Percentiles rank a stretch among this genome's conserved stretches.
phyloP scores from a whole-genome alignment of 2,888 invertebrate species.

The Ophion slaviceki region DNA sequence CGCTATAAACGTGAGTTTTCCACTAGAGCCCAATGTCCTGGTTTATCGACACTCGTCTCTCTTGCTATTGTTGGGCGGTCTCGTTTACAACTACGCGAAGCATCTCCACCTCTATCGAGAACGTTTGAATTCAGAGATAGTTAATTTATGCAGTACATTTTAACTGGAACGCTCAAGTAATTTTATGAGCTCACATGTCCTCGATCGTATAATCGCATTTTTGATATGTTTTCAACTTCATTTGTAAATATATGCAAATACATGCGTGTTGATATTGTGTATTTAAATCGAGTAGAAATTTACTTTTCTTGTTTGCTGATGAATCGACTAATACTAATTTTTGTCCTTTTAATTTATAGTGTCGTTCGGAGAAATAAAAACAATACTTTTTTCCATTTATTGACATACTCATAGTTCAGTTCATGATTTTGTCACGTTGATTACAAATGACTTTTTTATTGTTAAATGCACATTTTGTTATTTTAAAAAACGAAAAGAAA shows the following conservation, averaged over 20 bases:
- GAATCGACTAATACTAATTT: too few species aligned
- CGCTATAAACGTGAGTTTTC: slow-evolving; percentile 27
- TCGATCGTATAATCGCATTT: neutral
- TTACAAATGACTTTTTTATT: neutral
- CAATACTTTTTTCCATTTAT: neutral
- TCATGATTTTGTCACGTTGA: neutral
- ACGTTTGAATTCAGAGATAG: slow-evolving; percentile 43
- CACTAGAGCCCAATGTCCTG: slow-evolving; percentile 21
- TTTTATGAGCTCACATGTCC: slow-evolving; percentile 31
- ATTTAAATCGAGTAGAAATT: too few species aligned
- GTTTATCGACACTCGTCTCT: slow-evolving; percentile 56
- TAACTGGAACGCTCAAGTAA: slow-evolving; percentile 37
- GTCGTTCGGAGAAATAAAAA: too few species aligned
- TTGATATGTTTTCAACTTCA: neutral
- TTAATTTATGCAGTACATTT: slow-evolving; percentile 20
- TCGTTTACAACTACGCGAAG: slow-evolving; percentile 49
- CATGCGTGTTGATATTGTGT: too few species aligned
- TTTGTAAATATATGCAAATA: too few species aligned
- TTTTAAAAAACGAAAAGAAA: neutral
- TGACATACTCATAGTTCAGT: neutral
- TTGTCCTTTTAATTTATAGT: neutral
- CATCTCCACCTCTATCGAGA: slow-evolving; percentile 18
- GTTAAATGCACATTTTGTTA: neutral
- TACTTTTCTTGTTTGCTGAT: too few species aligned
- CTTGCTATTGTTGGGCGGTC: slow-evolving; percentile 43